A percentile compares a stretch with the other conserved stretches of the same genome.
These are phyloP conservation scores for Epizoanthus illoricatus DNA, from an alignment of 92 coral and sea anemone genomes.

Conservation along the genomic window DNA sequence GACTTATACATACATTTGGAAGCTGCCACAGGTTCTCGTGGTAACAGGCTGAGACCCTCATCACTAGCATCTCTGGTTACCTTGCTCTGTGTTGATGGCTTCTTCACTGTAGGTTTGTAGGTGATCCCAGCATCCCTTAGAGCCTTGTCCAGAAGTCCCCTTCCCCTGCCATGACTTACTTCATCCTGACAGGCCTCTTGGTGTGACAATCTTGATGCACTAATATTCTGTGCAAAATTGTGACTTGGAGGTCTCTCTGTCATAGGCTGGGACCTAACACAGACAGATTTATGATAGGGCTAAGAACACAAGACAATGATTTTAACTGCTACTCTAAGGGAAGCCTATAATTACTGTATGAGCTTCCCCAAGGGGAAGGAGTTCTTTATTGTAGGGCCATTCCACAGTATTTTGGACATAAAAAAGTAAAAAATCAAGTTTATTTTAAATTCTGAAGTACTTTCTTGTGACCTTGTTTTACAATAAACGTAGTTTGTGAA, in stretches of 20 bases:
- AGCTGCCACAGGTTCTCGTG: constrained; percentile 64
- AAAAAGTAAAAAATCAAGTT: no score
- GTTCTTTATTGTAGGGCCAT: no score
- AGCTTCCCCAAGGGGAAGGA: no score
- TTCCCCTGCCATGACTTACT: constrained; percentile 38
- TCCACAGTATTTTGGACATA: no score
- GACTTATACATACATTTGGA: constrained; percentile 66
- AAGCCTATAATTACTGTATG: no score
- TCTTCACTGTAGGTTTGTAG: constrained; percentile 38
- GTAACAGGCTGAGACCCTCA: constrained; percentile 74
- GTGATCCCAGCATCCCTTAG: constrained; percentile 56
- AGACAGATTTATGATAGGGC: background rate
- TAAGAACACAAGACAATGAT: background rate
- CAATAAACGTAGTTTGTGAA: no score
- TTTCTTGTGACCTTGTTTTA: no score
- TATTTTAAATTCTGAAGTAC: no score
- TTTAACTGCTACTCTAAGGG: background rate
- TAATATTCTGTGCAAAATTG: background rate
- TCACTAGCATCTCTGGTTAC: constrained; percentile 88
- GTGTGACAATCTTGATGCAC: background rate
- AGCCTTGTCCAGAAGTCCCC: constrained; percentile 54
- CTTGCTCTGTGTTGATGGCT: constrained; percentile 37
- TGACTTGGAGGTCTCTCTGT: constrained; percentile 4
- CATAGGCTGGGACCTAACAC: background rate
- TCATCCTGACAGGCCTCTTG: background rate